Conservation (phyloP, 2,113 vertebrate genomes). For the Uropsilus gracilis region DNA sequence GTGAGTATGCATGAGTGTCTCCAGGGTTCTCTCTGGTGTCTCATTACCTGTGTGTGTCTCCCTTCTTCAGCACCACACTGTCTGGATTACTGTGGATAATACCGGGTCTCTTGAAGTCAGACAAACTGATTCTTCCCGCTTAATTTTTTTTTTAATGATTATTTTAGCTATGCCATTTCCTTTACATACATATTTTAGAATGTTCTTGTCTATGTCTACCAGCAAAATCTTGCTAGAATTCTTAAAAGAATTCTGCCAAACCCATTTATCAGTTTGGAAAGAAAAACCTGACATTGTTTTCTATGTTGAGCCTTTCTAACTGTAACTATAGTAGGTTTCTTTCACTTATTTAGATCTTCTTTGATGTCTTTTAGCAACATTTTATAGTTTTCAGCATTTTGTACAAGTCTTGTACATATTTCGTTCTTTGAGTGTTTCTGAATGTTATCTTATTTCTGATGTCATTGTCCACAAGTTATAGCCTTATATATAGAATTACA, state of each 20-base stretch:
- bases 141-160: not conserved
- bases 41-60: not conserved
- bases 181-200: not conserved
- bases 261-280: not conserved
- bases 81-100: not conserved
- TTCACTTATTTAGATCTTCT: not conserved
- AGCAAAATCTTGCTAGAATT: not conserved
- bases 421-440: not conserved
- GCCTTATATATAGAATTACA: not conserved
- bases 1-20: not conserved
- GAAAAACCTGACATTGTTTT: not conserved
- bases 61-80: not conserved
- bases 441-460: slow-evolving; percentile 13
- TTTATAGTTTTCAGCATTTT: not conserved
- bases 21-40: not conserved
- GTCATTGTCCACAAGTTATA: not conserved
- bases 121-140: not conserved
- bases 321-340: not conserved
- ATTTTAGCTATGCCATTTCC: not conserved
- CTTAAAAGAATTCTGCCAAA: not conserved
- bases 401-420: not conserved
- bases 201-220: not conserved
- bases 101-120: not conserved
- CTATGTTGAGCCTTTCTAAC: not conserved
- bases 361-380: not conserved